These are phyloP conservation scores for Acrocephalus arundinaceus DNA, from an alignment of 2,113 vertebrate species.

Conservation along the genomic window DNA sequence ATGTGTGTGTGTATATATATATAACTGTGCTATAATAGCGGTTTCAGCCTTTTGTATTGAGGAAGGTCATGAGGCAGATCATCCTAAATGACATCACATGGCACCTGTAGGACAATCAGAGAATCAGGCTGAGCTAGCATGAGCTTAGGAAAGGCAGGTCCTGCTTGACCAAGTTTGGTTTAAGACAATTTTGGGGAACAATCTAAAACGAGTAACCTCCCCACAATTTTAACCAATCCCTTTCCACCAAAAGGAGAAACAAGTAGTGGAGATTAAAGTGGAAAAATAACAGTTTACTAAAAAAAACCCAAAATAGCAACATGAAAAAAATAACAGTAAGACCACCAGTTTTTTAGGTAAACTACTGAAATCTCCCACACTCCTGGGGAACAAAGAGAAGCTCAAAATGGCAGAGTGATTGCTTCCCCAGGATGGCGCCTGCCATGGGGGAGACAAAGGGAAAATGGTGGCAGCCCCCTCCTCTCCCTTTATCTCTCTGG, in stretches of 20 bases:
- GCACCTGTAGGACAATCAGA: not conserved
- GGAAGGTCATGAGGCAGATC: not conserved
- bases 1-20: too few species aligned
- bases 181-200: not conserved
- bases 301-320: not conserved
- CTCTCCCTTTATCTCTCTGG: not conserved
- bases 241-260: not conserved
- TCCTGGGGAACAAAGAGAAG: not conserved
- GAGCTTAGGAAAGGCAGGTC: not conserved
- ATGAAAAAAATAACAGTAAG: not conserved
- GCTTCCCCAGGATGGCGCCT: not conserved
- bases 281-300: not conserved
- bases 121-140: not conserved
- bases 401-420: fast-evolving
- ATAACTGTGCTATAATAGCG: not conserved
- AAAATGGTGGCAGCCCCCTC: too few species aligned
- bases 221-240: not conserved
- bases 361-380: not conserved
- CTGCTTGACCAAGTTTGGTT: not conserved
- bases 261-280: not conserved
- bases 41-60: not conserved
- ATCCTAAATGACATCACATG: not conserved
- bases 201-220: not conserved
- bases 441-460: not conserved
- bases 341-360: not conserved